These are phyloP conservation scores for Pseudorhombus dupliciocellatus DNA, from an alignment of 2,113 vertebrate genomes.

Conservation along the genomic window DNA sequence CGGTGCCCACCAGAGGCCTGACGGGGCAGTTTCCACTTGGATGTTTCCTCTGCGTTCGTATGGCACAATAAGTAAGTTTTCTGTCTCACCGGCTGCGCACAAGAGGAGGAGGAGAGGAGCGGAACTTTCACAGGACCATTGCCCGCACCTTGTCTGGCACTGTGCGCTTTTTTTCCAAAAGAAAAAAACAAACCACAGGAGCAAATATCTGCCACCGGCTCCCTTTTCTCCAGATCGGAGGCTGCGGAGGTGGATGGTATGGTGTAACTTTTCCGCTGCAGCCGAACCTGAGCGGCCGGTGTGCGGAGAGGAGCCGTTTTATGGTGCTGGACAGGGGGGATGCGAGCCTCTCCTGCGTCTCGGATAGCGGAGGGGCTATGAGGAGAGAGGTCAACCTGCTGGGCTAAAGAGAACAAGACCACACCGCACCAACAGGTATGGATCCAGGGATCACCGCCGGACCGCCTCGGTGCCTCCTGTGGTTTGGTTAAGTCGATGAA, in stretches of 20 bases:
- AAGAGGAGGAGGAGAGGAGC: constrained; percentile 33
- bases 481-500: not conserved
- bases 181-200: constrained; percentile 19
- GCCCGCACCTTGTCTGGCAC: constrained; percentile 13
- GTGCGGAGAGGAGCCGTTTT: constrained; percentile 52
- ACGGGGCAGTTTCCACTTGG: constrained; percentile 5
- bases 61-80: constrained; percentile 65
- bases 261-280: constrained; percentile 67
- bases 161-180: constrained; percentile 25
- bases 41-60: constrained; percentile 21
- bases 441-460: constrained; percentile 5
- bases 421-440: constrained; percentile 81
- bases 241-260: constrained; percentile 55
- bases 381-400: constrained; percentile 73
- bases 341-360: constrained; percentile 69
- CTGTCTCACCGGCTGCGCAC: not conserved
- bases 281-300: constrained; percentile 56
- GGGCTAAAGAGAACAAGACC: constrained; percentile 73
- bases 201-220: constrained; percentile 26
- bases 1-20: not conserved
- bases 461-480: not conserved
- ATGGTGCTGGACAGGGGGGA: constrained; percentile 68
- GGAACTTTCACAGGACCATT: constrained; percentile 67
- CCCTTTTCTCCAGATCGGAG: not conserved
- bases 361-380: constrained; percentile 76